These are phyloP conservation scores for Serilophus lunatus DNA, from an alignment of 2,113 vertebrate species.

Conservation along the genomic window DNA sequence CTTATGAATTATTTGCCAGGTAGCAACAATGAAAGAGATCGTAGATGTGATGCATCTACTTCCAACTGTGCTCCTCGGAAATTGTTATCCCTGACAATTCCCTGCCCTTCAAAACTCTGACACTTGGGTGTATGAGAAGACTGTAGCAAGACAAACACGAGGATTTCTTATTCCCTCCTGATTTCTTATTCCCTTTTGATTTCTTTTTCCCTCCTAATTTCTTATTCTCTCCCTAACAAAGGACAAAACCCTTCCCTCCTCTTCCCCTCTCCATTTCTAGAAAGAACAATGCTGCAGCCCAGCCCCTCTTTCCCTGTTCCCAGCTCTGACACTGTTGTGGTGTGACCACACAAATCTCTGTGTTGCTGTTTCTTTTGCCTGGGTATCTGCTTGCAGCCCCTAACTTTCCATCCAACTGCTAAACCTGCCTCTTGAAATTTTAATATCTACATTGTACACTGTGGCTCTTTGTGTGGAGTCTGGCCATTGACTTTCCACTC, in stretches of 20 bases:
- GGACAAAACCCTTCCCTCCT: not conserved
- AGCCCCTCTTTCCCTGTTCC: not conserved
- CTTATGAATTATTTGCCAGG: not conserved
- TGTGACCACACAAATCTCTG: not conserved
- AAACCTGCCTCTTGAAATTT: not conserved
- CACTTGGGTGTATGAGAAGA: not conserved
- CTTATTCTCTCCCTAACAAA: not conserved
- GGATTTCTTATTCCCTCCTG: not conserved
- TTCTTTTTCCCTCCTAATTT: not conserved
- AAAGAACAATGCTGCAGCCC: not conserved
- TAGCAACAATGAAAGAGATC: not conserved
- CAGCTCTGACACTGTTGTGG: not conserved
- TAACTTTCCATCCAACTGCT: not conserved
- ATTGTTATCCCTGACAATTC: not conserved
- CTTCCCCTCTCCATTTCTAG: not conserved
- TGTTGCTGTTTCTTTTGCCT: not conserved
- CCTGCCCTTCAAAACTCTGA: not conserved
- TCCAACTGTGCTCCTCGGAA: not conserved
- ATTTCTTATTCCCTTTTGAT: not conserved
- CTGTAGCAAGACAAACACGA: not conserved
- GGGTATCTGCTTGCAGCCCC: not conserved
- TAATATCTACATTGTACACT: not conserved
- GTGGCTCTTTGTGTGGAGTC: not conserved
- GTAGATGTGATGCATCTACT: not conserved
- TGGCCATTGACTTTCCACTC: not conserved